These are phyloP conservation scores for Palythoa grandis DNA, from an alignment of 92 coral and sea anemone genomes.

Conservation along the genomic window DNA sequence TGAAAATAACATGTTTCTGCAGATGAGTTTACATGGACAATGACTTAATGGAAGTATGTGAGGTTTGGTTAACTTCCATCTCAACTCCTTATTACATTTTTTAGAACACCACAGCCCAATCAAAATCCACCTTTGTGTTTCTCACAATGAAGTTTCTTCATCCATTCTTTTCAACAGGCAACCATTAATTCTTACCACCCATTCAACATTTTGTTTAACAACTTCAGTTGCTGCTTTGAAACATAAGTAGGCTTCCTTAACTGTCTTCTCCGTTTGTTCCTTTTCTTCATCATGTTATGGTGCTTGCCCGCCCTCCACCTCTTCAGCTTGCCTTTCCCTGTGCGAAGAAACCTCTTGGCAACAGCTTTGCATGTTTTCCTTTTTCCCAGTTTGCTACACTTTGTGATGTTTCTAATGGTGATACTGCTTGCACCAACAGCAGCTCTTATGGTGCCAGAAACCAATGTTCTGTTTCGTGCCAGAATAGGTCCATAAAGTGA, in stretches of 20 bases:
- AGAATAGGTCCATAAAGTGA: not conserved
- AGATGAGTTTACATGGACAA: no score
- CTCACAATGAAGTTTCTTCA: not conserved
- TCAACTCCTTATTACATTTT: no score
- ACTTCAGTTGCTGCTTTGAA: constrained; percentile 83
- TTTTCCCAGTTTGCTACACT: constrained; percentile 86
- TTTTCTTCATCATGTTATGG: constrained; percentile 84
- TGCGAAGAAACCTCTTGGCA: constrained; percentile 85
- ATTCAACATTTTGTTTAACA: constrained; percentile 91
- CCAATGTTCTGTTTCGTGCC: not conserved
- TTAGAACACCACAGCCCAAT: not conserved
- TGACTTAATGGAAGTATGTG: no score
- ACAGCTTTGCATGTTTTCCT: constrained; percentile 97
- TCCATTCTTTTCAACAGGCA: not conserved
- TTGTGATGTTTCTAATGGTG: constrained; percentile 55
- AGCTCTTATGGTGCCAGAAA: not conserved
- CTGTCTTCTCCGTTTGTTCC: constrained; percentile 79
- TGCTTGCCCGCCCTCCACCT: constrained; percentile 91
- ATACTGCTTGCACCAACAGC: not conserved
- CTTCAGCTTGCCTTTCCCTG: constrained; percentile 92
- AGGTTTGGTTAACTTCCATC: no score
- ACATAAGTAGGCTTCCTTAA: constrained; percentile 84
- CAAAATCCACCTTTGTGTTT: not conserved
- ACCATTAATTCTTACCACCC: constrained; percentile 67
- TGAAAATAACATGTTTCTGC: no score